These are phyloP conservation scores for Hirtodrosophila cameraria DNA, from an alignment of 2,888 invertebrate species.

Conservation along the genomic window DNA sequence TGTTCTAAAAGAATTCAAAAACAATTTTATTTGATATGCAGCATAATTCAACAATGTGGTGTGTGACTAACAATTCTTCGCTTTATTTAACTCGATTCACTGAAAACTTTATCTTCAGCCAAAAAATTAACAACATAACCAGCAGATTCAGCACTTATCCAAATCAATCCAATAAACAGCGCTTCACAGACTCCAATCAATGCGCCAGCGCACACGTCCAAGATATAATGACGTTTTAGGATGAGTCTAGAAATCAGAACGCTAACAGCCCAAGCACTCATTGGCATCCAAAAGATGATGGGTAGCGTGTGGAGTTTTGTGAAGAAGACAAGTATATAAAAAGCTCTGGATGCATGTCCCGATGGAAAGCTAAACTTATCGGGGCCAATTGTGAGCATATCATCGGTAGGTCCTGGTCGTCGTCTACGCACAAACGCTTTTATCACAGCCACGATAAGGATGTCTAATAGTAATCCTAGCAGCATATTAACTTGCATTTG, in stretches of 20 bases:
- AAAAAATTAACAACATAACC: conserved; percentile 66
- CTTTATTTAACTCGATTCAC: conserved; percentile 32
- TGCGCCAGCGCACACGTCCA: conserved; percentile 92
- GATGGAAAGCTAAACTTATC: conserved; percentile 97
- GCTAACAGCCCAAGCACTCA: conserved; percentile 90
- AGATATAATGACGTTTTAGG: conserved; percentile 92
- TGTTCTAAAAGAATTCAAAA: too few relatives aligned
- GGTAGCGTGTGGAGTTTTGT: conserved; percentile 87
- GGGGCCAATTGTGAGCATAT: conserved; percentile 90
- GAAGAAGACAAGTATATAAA: conserved; percentile 90
- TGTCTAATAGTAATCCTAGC: conserved; percentile 91
- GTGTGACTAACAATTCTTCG: too few relatives aligned
- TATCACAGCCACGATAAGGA: conserved; percentile 89
- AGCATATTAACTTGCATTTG: conserved; percentile 94
- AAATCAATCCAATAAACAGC: conserved; percentile 87
- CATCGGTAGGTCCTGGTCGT: conserved; percentile 89
- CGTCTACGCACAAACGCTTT: conserved; percentile 92
- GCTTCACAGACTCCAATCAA: conserved; percentile 90
- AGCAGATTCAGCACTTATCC: conserved; percentile 86
- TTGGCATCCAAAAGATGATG: conserved; percentile 86
- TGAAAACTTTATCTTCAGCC: conserved; percentile 74
- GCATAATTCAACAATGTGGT: too few relatives aligned
- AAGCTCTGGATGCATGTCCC: conserved; percentile 95
- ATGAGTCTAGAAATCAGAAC: conserved; percentile 92
- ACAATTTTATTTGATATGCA: too few relatives aligned